Conservation (phyloP, 1,140 invertebrate species). For the Hyposmocoma kahamanoa region DNA sequence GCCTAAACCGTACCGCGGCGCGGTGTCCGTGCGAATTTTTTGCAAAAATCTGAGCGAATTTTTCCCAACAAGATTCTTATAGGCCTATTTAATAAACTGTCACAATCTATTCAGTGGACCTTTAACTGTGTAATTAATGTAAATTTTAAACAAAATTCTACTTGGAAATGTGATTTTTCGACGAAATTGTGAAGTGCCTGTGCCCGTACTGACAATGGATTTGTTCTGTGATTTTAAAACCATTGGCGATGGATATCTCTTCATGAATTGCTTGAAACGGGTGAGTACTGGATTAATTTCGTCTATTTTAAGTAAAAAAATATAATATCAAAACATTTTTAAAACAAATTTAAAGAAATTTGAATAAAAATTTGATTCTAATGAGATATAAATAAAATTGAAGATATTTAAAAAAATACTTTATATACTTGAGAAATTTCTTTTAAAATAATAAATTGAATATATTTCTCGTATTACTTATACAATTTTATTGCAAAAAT, state of each 20-base stretch:
- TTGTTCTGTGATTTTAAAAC: not conserved
- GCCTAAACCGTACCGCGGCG: not conserved
- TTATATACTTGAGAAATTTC: too few relatives aligned
- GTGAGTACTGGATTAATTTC: too few relatives aligned
- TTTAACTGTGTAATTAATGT: not conserved
- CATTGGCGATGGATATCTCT: not conserved
- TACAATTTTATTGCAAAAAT: too few relatives aligned
- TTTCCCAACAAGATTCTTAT: slow-evolving; percentile 2
- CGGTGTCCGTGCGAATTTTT: not conserved
- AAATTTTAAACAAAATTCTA: not conserved
- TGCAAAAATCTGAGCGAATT: not conserved
- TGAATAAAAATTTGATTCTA: too few relatives aligned
- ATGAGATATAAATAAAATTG: too few relatives aligned
- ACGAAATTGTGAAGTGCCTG: not conserved
- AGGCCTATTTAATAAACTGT: not conserved
- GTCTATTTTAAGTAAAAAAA: too few relatives aligned
- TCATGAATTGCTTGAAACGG: too few relatives aligned
- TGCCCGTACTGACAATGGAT: not conserved
- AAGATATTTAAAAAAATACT: too few relatives aligned
- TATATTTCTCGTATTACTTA: too few relatives aligned
- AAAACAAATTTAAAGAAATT: too few relatives aligned
- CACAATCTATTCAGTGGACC: not conserved
- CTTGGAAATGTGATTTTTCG: not conserved
- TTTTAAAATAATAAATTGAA: too few relatives aligned
- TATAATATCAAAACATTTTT: too few relatives aligned